Conservation (phyloP, 1,140 invertebrate species). For the Drosophila pseudoananassae region DNA sequence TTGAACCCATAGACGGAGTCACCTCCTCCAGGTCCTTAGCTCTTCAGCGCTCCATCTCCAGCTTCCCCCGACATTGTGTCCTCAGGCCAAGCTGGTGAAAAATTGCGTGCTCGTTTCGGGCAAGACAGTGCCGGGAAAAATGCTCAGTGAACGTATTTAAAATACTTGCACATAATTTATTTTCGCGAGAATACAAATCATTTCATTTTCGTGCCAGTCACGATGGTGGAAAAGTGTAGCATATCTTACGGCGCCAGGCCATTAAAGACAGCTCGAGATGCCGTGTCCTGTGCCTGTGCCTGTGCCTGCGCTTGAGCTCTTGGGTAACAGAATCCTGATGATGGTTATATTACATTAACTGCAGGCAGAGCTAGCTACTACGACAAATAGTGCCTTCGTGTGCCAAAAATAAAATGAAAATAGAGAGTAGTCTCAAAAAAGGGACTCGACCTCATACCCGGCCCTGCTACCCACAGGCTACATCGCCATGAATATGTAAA, state of each 20-base stretch:
- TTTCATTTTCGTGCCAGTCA: constrained; percentile 80
- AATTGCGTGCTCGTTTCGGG: constrained; percentile 68
- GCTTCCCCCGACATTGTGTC: neutral
- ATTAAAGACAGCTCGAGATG: constrained; percentile 46
- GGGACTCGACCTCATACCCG: neutral
- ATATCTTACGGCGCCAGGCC: constrained; percentile 62
- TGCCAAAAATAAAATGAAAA: constrained; percentile 77
- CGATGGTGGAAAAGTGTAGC: constrained; percentile 65
- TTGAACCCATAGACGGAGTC: constrained; percentile 43
- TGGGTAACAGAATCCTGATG: constrained; percentile 44
- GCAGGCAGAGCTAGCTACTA: constrained; percentile 54
- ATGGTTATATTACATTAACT: constrained; percentile 80
- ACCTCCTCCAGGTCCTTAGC: constrained; percentile 8
- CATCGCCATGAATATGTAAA: constrained; percentile 74
- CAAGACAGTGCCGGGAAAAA: constrained; percentile 28
- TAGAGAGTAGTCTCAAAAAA: constrained; percentile 68
- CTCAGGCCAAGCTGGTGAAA: constrained; percentile 48
- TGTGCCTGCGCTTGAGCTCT: neutral
- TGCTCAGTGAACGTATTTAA: constrained; percentile 72
- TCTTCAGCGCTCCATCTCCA: too few species aligned
- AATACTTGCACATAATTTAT: constrained; percentile 83
- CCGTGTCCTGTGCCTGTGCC: neutral
- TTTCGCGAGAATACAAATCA: constrained; percentile 80
- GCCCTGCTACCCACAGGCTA: constrained; percentile 17
- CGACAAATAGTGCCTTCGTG: constrained; percentile 62